These are phyloP conservation scores for Amphibalanus amphitrite DNA, from an alignment of 1,140 invertebrate species.

Conservation along the genomic window DNA sequence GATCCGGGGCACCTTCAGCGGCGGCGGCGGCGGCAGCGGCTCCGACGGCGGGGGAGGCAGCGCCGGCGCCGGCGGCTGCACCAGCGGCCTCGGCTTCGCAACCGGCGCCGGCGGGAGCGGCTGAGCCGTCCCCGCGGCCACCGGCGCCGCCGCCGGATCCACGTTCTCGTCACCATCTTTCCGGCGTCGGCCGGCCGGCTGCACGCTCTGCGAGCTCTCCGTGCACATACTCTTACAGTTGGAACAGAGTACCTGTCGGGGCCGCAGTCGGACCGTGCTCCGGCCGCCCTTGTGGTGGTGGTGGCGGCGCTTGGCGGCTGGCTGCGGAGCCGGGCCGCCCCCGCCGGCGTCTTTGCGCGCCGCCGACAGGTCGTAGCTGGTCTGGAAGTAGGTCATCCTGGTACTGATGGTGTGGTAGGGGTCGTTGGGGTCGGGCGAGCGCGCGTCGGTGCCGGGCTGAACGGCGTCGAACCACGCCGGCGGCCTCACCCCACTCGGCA, in stretches of 20 bases:
- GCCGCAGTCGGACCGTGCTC: not conserved
- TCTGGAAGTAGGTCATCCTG: conserved; percentile 1
- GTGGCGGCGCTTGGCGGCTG: not conserved
- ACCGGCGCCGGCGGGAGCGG: too few species aligned
- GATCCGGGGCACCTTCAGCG: not conserved
- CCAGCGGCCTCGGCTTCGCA: too few species aligned
- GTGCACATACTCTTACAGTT: not conserved
- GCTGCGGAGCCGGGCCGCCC: not conserved
- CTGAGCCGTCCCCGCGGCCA: too few species aligned
- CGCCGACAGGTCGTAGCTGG: not conserved
- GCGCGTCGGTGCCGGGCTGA: not conserved
- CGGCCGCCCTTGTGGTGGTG: not conserved
- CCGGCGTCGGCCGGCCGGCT: not conserved
- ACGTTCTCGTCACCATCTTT: not conserved
- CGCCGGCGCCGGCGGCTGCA: too few species aligned
- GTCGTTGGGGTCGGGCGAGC: not conserved
- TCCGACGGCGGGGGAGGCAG: too few species aligned
- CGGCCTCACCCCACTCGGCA: not conserved
- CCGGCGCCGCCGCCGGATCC: not conserved
- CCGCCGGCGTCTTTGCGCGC: not conserved
- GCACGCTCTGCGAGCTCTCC: not conserved
- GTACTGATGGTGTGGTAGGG: conserved; percentile 3
- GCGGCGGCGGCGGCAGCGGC: too few species aligned
- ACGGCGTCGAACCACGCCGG: not conserved
- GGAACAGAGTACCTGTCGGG: not conserved